Percentiles rank a stretch among this genome's conserved stretches.
Evolutionary conservation across 2,113 vertebrate genomes (phyloP).

Genomic region (Platysternon megacephalum): DNA sequence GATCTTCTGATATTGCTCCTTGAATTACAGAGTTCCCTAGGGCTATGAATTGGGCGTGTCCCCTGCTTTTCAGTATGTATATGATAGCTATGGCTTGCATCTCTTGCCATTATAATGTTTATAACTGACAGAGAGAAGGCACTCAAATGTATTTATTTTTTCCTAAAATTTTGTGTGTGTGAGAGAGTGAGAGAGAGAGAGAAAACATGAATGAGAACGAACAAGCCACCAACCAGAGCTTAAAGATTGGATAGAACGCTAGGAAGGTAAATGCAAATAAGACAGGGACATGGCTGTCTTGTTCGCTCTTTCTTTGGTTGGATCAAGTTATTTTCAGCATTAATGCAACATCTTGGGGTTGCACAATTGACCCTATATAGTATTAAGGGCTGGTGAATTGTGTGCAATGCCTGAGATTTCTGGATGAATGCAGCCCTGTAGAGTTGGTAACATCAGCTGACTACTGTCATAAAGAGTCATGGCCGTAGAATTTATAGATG

Average conservation of each 20-base stretch:
- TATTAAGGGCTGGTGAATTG: neutral
- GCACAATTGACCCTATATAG: neutral
- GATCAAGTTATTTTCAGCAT: neutral
- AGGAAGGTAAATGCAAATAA: neutral
- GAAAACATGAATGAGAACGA: too few species aligned
- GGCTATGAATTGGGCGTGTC: constrained; percentile 66
- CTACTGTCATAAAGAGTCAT: neutral
- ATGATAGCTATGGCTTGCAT: neutral
- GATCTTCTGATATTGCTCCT: constrained; percentile 53
- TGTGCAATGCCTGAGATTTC: neutral
- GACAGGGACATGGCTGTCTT: neutral
- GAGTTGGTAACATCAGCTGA: neutral
- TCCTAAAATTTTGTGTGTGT: neutral
- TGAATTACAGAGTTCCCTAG: constrained; percentile 56
- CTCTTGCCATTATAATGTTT: neutral
- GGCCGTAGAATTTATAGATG: neutral
- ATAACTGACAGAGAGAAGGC: neutral
- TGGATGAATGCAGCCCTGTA: neutral
- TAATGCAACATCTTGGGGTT: neutral
- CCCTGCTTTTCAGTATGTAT: constrained; percentile 12
- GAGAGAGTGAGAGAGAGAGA: too few species aligned
- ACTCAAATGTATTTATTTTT: neutral
- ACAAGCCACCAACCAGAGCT: neutral
- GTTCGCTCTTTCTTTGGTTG: neutral
- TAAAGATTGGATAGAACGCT: neutral